phyloP scores from a whole-genome alignment of 2,113 vertebrate species.

The Callithrix jacchus region DNA sequence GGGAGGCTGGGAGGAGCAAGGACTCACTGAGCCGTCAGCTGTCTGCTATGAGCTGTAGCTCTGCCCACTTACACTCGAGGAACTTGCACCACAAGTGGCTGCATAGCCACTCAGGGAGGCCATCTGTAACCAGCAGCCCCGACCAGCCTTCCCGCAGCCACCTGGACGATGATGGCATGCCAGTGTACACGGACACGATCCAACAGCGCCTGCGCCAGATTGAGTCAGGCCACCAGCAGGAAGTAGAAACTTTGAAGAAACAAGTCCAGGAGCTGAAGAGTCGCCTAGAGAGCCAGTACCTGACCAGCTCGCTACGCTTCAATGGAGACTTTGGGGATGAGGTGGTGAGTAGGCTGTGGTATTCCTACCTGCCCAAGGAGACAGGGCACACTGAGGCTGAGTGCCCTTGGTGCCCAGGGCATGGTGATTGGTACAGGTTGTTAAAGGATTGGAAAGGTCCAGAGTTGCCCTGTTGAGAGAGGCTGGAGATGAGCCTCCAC shows the following conservation, averaged over 20 bases:
- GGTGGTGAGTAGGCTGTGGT: constrained; percentile 87
- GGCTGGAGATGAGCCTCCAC: not conserved
- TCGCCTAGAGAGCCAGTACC: constrained; percentile 94
- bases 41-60: constrained; percentile 88
- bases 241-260: constrained; percentile 96
- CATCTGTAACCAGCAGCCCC: constrained; percentile 84
- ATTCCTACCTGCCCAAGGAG: not conserved
- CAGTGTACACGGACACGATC: constrained; percentile 91
- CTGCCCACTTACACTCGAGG: constrained; percentile 85
- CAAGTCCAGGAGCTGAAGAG: constrained; percentile 96
- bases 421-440: not conserved
- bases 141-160: constrained; percentile 93
- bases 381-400: not conserved
- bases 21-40: constrained; percentile 90
- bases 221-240: constrained; percentile 94
- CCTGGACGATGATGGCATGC: constrained; percentile 95
- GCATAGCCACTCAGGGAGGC: constrained; percentile 77
- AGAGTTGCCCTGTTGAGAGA: not conserved
- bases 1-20: constrained; percentile 82
- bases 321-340: constrained; percentile 95
- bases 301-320: constrained; percentile 86
- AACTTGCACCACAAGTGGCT: constrained; percentile 89
- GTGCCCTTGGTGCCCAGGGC: not conserved
- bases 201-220: constrained; percentile 97
- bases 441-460: not conserved